Evolutionary conservation across 2,888 invertebrate genomes (phyloP).

Genomic region (Noctua comes): DNA sequence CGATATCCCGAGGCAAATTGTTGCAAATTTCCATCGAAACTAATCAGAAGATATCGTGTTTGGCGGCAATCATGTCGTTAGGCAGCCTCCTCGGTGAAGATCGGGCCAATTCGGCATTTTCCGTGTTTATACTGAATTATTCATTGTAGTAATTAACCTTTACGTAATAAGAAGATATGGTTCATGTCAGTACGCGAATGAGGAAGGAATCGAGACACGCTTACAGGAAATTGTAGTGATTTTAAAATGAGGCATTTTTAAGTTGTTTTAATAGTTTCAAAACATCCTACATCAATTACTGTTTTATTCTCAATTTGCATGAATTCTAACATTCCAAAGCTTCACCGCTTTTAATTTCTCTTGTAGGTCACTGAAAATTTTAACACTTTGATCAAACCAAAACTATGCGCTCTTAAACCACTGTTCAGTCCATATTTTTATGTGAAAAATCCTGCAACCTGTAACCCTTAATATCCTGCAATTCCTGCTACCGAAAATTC

Average conservation of each 20-base stretch:
- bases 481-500: not conserved
- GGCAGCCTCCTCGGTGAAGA: slow-evolving; percentile 53
- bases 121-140: slow-evolving; percentile 68
- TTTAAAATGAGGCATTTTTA: slow-evolving; percentile 23
- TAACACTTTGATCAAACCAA: not conserved
- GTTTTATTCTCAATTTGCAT: not conserved
- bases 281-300: not conserved
- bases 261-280: slow-evolving; percentile 33
- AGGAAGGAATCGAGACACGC: slow-evolving; percentile 55
- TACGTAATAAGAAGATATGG: slow-evolving; percentile 62
- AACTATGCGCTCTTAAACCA: not conserved
- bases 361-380: not conserved
- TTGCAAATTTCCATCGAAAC: slow-evolving; percentile 53
- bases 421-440: not conserved
- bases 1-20: slow-evolving; percentile 43
- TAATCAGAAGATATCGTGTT: slow-evolving; percentile 62
- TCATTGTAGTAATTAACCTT: slow-evolving; percentile 55
- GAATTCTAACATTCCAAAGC: not conserved
- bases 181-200: slow-evolving; percentile 64
- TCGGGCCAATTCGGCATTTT: slow-evolving; percentile 55
- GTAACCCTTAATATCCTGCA: not conserved
- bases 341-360: not conserved
- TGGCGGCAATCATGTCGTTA: slow-evolving; percentile 63
- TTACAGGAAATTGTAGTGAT: slow-evolving; percentile 21
- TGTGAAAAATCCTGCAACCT: not conserved